Evolutionary conservation across 2,888 invertebrate species (phyloP).

Genomic region (Nymphalis urticae): DNA sequence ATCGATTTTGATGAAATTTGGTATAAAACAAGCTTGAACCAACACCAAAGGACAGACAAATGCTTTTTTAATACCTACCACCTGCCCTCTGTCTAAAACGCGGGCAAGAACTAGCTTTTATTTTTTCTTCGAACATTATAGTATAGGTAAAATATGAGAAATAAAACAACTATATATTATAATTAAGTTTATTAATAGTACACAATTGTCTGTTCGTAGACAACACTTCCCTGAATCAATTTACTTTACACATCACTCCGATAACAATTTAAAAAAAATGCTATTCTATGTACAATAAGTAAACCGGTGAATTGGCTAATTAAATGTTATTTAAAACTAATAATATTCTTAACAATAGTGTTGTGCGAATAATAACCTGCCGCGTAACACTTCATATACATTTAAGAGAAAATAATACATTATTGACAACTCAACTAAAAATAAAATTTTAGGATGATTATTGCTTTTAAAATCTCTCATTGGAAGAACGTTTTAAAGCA

Average conservation of each 20-base stretch:
- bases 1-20: no score
- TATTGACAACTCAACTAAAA: conserved; percentile 61
- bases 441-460: conserved; percentile 31
- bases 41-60: no score
- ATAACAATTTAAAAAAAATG: conserved; percentile 17
- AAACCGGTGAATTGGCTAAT: conserved; percentile 6
- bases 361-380: conserved; percentile 38
- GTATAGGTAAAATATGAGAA: not conserved
- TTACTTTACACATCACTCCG: conserved; percentile 27
- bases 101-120: no score
- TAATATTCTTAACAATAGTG: conserved; percentile 18
- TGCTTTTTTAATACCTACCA: no score
- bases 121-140: no score
- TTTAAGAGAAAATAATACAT: conserved; percentile 50
- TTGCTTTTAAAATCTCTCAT: conserved; percentile 1
- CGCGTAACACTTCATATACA: conserved; percentile 21
- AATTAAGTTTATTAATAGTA: conserved; percentile 42
- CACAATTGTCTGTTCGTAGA: conserved; percentile 36
- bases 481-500: conserved; percentile 9
- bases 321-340: conserved; percentile 11
- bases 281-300: conserved; percentile 28
- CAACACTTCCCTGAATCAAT: conserved; percentile 26
- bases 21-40: no score
- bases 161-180: conserved; percentile 18
- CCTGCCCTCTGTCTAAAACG: no score